A percentile compares a stretch with the other conserved stretches of the same genome.
Evolutionary conservation across 2,888 invertebrate species (phyloP).

Genomic region (Ormia ochracea): DNA sequence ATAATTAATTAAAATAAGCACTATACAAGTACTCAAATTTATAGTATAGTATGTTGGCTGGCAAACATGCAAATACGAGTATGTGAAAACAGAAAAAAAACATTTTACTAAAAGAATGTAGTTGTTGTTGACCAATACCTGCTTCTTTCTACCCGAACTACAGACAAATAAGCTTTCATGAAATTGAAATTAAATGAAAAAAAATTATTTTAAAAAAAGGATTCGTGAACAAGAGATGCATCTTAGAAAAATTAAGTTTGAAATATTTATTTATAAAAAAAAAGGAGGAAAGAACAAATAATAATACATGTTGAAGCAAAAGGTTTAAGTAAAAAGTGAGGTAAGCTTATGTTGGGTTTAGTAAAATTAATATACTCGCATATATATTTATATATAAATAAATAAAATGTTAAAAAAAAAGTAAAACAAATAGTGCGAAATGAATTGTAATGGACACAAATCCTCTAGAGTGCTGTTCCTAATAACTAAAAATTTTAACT

Average conservation of each 20-base stretch:
- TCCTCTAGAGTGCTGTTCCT: constrained; percentile 47
- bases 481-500: constrained; percentile 35
- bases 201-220: not conserved
- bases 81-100: constrained; percentile 1
- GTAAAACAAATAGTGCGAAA: constrained; percentile 23
- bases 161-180: constrained; percentile 10
- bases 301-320: not conserved
- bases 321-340: constrained; percentile 23
- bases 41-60: not conserved
- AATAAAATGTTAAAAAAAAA: not conserved
- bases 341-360: constrained; percentile 40
- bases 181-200: constrained; percentile 25
- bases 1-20: constrained; percentile 46
- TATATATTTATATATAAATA: too few relatives aligned
- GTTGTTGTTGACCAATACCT: constrained; percentile 15
- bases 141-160: not conserved
- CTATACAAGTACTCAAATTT: not conserved
- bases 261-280: constrained; percentile 20
- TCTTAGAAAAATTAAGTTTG: constrained; percentile 37
- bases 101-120: not conserved
- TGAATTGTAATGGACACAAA: constrained; percentile 59
- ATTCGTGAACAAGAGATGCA: constrained; percentile 8
- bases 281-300: not conserved
- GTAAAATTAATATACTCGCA: too few relatives aligned
- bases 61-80: constrained; percentile 1